Evolutionary conservation across 2,888 invertebrate genomes (phyloP), one percentile per base, ranked within the genome.

Genomic region (Caenorhabditis uteleia): DNA sequence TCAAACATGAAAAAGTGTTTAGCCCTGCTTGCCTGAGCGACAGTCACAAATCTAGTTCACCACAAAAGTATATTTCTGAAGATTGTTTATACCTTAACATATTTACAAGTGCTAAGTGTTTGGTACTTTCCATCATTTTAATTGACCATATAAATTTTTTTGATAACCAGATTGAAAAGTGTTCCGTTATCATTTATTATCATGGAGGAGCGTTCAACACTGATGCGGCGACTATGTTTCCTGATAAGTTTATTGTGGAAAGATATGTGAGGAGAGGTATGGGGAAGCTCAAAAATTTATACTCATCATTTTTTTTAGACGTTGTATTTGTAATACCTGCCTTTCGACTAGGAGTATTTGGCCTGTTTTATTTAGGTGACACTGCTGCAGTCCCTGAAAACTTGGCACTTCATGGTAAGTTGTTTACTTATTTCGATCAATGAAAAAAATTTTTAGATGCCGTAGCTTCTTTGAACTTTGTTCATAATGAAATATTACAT

Each of bases 301-400:
- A 23, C 23, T 10, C 14, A n/a, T 3, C 14, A 20, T 20, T 7
- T 3, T 20, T 42, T 45, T 29, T 43, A 65, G 68, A 64, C 29
- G 47, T 77, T 26, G 60, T 78, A 18, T 72, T 77, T 34, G 71
- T 70, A 5, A 64, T 74, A 10, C 58, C 71, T 3, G 77, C 72
- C 4, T 75, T 69, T 26, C 64, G 78, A 25, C 36, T 77, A 3
- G 77, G 77, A 6, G 45, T 72, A 6, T 68, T 77, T 27, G 77
- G 75, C 2, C 70, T 75, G 25, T 56, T 75, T 7, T 56, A 65
- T 34, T 39, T 77, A 18, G 73, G 69, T 18, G 43, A 68, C 16
- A 58, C 61, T 10, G 47, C 57, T 8, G 43, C 53, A 0, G 51
- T 71, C n/a, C 62, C 58, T 3, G 33, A 54, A 14, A 78, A 78